Conservation (phyloP, 1,140 invertebrate species). For the Aphelenchoides besseyi region DNA sequence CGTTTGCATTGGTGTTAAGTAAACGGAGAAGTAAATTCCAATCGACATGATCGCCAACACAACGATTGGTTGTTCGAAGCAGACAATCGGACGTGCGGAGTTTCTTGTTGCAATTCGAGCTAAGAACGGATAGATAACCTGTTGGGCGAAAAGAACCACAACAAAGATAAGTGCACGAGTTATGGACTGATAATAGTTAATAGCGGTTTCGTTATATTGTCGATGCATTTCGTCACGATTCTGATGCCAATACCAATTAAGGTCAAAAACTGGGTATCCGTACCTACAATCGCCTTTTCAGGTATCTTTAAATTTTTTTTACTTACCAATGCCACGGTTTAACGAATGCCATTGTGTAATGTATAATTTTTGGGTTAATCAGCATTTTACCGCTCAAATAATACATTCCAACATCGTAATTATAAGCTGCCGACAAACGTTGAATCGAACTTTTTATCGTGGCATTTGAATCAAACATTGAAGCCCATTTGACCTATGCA, state of each 20-base stretch:
- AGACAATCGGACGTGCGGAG: neutral
- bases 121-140: neutral
- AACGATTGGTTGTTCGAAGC: neutral
- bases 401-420: slow-evolving; percentile 53
- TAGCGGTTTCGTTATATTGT: too few relatives aligned
- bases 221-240: slow-evolving; percentile 26
- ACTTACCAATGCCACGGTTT: slow-evolving; percentile 52
- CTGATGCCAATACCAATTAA: slow-evolving; percentile 47
- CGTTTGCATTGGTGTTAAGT: slow-evolving; percentile 1
- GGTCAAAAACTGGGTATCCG: slow-evolving; percentile 43
- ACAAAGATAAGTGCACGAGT: neutral
- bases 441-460: slow-evolving; percentile 14
- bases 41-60: neutral
- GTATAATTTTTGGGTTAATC: slow-evolving; percentile 45
- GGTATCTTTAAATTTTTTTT: neutral
- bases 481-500: slow-evolving; percentile 38
- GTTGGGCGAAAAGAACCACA: neutral
- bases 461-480: slow-evolving; percentile 45
- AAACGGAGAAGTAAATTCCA: neutral
- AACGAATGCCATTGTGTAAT: slow-evolving; percentile 45
- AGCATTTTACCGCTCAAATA: slow-evolving; percentile 41
- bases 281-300: neutral
- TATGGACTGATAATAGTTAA: neutral
- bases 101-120: neutral
- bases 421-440: slow-evolving; percentile 42